Conservation (phyloP, 2,888 invertebrate species). For the Eilema sororculum region DNA sequence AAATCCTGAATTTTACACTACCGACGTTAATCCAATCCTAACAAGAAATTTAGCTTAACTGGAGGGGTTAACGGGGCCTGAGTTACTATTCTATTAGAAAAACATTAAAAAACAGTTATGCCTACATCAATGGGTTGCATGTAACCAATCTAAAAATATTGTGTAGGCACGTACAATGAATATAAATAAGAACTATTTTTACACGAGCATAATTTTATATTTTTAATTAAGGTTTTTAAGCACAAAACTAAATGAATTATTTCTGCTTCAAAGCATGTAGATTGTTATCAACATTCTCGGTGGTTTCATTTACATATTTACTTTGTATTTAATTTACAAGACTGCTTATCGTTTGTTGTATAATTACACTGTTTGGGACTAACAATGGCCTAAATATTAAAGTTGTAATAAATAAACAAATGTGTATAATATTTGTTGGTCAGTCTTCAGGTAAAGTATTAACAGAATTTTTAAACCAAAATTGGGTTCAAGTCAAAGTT, state of each 20-base stretch:
- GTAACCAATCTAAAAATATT: neutral
- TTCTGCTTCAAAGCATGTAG: slow-evolving; percentile 8
- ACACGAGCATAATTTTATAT: neutral
- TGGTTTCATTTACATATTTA: slow-evolving; percentile 14
- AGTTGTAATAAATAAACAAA: neutral
- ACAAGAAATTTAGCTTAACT: no score
- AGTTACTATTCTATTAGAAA: no score
- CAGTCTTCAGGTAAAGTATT: neutral
- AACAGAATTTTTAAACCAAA: no score
- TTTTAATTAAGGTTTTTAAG: neutral
- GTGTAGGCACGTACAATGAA: neutral
- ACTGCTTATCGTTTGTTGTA: slow-evolving; percentile 12
- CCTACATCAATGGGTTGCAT: no score
- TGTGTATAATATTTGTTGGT: neutral
- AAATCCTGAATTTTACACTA: no score
- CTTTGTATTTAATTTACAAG: slow-evolving; percentile 15
- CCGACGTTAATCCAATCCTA: no score
- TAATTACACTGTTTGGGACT: neutral
- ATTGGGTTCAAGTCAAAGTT: neutral
- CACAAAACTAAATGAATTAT: slow-evolving; percentile 8
- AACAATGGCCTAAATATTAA: slow-evolving; percentile 6
- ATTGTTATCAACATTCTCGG: slow-evolving; percentile 12
- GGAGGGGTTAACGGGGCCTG: no score
- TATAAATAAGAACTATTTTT: neutral
- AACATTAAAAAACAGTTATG: no score